phyloP scores from a whole-genome alignment of 1,140 invertebrate genomes.

The Heliconius himera region DNA sequence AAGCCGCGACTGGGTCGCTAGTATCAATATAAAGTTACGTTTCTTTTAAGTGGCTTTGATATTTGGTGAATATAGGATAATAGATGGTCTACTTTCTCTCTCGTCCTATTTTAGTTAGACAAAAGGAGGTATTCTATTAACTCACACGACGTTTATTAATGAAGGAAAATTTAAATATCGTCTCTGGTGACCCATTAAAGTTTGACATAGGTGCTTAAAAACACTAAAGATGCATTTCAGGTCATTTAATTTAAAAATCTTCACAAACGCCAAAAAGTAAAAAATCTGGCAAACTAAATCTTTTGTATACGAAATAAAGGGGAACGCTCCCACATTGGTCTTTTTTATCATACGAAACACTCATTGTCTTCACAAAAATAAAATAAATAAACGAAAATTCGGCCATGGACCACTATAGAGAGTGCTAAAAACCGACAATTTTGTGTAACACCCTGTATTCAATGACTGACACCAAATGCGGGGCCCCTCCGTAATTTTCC shows the following conservation, averaged over 20 bases:
- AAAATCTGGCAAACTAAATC: not conserved
- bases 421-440: constrained; percentile 49
- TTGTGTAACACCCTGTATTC: constrained; percentile 59
- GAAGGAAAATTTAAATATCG: too few relatives aligned
- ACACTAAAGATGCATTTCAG: too few relatives aligned
- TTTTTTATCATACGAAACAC: constrained; percentile 10
- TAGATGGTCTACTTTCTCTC: too few relatives aligned
- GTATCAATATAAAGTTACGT: too few relatives aligned
- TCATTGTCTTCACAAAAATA: constrained; percentile 27
- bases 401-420: constrained; percentile 9
- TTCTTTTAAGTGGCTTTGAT: too few relatives aligned
- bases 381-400: constrained; percentile 37
- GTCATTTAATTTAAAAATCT: not conserved
- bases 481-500: constrained; percentile 63
- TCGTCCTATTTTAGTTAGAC: too few relatives aligned
- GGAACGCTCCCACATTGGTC: not conserved
- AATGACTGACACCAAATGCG: constrained; percentile 58
- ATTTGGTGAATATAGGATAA: too few relatives aligned
- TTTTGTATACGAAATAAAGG: constrained; percentile 1
- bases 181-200: too few relatives aligned
- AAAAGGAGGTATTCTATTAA: too few relatives aligned
- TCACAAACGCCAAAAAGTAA: not conserved
- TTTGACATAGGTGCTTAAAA: too few relatives aligned
- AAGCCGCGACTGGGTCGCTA: too few relatives aligned
- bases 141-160: too few relatives aligned